Base-by-base conservation (phyloP, 2,888 invertebrate species). In the Lasioglossum pauxillum region DNA sequence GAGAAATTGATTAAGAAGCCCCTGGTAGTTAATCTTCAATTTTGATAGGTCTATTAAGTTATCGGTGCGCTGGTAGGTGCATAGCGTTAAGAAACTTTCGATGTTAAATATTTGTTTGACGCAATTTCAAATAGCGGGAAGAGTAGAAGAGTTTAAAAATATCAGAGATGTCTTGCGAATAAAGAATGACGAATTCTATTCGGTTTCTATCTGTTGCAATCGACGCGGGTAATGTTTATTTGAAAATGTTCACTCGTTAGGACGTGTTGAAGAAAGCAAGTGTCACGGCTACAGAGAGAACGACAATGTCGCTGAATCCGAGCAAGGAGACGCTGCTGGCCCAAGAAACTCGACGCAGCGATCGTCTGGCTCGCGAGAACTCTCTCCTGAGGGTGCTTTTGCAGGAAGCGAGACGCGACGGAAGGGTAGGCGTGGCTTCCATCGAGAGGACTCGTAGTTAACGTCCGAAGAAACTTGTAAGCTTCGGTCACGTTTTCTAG, bases 311-410 rank as follows among this genome's bases (percentile, higher is more conserved):
- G n/a, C 75, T 89, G 75, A 80, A 83, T 44, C 86, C 88, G 27
- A 87, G 80, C 74, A 90, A 90, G 80, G 91, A 92, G 27, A 82
- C 87, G 31, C 81, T 91, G n/a, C 67, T 91, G 12, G 87, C 82
- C 72, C 88, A 88, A 19, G 91, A 90, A 78, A 88, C 80, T 44
- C 85, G 87, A 74, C 88, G 90, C 72, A 85, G 88, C 76, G 90
- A 90, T 85, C 91, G 90, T 67, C 75, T 92, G 71, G 83, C 87
- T 10, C 85, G 85, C 16, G 92, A 92, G 82, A 92, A 92, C 88
- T 82, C 81, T 27, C 75, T 90, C 64, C 79, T 91, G 57, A 88
- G 88, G 27, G 73, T 80, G n/a, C 86, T 90, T 23, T 73, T 91
- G 27, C 90, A 84, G 38, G 89, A 91, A 79, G 85, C 85, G 0